These are phyloP conservation scores for Cerceris rybyensis DNA, from an alignment of 2,888 invertebrate species.

Conservation along the genomic window DNA sequence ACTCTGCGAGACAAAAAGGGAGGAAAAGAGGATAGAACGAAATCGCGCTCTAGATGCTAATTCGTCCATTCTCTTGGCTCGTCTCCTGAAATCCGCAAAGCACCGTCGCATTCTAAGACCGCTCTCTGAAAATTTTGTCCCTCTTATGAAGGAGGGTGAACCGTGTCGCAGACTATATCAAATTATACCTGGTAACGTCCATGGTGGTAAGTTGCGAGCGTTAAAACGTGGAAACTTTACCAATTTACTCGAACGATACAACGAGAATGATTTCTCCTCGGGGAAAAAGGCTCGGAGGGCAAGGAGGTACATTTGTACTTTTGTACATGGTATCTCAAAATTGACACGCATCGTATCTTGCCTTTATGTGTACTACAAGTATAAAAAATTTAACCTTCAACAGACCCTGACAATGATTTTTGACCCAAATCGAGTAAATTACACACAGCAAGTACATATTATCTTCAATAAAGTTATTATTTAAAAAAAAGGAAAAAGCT, in stretches of 20 bases:
- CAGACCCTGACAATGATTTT: too few relatives aligned
- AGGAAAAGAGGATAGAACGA: constrained; percentile 35
- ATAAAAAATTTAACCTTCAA: too few relatives aligned
- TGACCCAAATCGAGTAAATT: not conserved
- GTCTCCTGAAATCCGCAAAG: constrained; percentile 49
- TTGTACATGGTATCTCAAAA: not conserved
- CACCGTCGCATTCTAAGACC: constrained; percentile 32
- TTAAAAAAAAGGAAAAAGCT: too few relatives aligned
- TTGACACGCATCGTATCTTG: not conserved
- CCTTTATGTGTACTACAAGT: not conserved
- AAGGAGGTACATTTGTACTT: not conserved
- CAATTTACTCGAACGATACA: constrained; percentile 62
- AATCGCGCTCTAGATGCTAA: constrained; percentile 74
- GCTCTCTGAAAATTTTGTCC: constrained; percentile 42
- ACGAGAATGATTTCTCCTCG: constrained; percentile 50
- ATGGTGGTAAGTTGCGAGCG: constrained; percentile 48
- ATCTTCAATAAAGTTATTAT: not conserved
- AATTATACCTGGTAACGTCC: constrained; percentile 58
- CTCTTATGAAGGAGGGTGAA: constrained; percentile 12
- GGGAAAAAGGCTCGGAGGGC: constrained; percentile 3
- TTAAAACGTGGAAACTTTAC: constrained; percentile 67
- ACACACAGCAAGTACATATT: not conserved
- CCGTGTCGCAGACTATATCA: constrained; percentile 55
- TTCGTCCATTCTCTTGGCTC: constrained; percentile 67
- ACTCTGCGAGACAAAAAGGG: not conserved